Evolutionary conservation across 2,113 vertebrate species (phyloP).

Genomic region (Mustela lutreola): DNA sequence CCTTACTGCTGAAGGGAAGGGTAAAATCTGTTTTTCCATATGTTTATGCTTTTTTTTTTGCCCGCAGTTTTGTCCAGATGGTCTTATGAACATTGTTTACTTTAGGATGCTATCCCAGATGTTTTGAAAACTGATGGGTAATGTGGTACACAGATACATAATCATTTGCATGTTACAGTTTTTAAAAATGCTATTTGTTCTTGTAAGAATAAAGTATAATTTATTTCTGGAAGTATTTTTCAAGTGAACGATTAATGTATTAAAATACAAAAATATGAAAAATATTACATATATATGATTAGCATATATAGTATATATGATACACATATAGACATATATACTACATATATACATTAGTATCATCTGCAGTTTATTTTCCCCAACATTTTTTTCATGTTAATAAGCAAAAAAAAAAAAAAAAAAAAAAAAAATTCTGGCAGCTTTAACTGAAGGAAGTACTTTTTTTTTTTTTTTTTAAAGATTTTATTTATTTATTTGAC

Average conservation of each 20-base stretch:
- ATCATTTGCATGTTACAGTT: slow-evolving; percentile 83
- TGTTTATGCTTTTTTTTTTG: slow-evolving; percentile 96
- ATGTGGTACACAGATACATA: slow-evolving; percentile 86
- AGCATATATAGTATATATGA: too few species aligned
- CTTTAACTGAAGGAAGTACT: slow-evolving; percentile 14
- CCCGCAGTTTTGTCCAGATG: slow-evolving; percentile 96
- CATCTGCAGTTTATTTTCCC: slow-evolving; percentile 30
- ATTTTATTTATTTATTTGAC: too few species aligned
- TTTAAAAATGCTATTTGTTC: slow-evolving; percentile 54
- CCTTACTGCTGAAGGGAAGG: slow-evolving; percentile 96
- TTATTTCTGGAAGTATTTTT: slow-evolving; percentile 72
- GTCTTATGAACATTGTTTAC: slow-evolving; percentile 99
- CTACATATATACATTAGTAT: not conserved
- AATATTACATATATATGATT: not conserved
- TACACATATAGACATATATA: not conserved
- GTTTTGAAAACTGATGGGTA: slow-evolving; percentile 90
- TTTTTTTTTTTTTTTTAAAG: too few species aligned
- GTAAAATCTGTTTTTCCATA: slow-evolving; percentile 99
- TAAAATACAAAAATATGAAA: not conserved
- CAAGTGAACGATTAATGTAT: slow-evolving; percentile 23
- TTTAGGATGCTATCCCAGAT: slow-evolving; percentile 96
- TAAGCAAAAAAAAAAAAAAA: not conserved
- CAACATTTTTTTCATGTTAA: slow-evolving; percentile 53
- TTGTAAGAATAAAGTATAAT: slow-evolving; percentile 77
- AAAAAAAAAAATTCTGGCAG: not conserved